Base-by-base conservation (phyloP, 2,113 vertebrate species). In the Cyprinus carpio region DNA sequence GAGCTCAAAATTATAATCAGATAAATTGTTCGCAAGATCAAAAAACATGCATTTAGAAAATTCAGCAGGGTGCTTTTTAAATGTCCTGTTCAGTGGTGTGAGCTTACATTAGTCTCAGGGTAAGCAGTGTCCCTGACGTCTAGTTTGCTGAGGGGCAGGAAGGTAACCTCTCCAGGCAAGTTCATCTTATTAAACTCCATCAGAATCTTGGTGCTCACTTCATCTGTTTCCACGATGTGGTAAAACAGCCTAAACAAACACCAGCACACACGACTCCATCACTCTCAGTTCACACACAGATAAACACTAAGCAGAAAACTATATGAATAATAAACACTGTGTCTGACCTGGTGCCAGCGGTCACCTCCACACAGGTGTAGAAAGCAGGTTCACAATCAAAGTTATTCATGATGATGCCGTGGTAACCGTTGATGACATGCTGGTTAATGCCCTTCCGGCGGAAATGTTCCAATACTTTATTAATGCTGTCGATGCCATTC, bases 151-250 rank as follows among this genome's bases (percentile, higher is more conserved):
- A 99, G 94, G 83, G 98, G 98, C 64, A 99, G 95, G 91, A 99
- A 99, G 84, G 98, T 99, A 81, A 99, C 98, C 92, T 99, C 98
- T 90, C 98, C 98, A 51, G 98, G 98, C 81, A 99, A 94, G 91
- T 99, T 99, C 98, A 99, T 99, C 95, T 99, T 99, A 94, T 99
- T 99, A 91, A 99, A 99, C 93, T 99, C 98, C 95, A 96, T 98
- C 77, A 99, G 92, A 89, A 99, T 99, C 91, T 99, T 99, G 13
- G 98, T 99, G 93, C 98, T 99, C 92, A 99, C 98, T 90, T 99
- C 98, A 89, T 99, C 98, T 13, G 98, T 99, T 90, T 99, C 98
- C 92, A 99, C 98, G 90, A 99, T 99, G 92, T 99, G 98, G 92
- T 99, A 99, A 89, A 99, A 99, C 79, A 99, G 90, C 91, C 98